Evolutionary conservation across 2,797 vertebrate genomes (phyloP), one percentile per base, ranked within the genome.

Genomic region (Onychomys arenicola): DNA sequence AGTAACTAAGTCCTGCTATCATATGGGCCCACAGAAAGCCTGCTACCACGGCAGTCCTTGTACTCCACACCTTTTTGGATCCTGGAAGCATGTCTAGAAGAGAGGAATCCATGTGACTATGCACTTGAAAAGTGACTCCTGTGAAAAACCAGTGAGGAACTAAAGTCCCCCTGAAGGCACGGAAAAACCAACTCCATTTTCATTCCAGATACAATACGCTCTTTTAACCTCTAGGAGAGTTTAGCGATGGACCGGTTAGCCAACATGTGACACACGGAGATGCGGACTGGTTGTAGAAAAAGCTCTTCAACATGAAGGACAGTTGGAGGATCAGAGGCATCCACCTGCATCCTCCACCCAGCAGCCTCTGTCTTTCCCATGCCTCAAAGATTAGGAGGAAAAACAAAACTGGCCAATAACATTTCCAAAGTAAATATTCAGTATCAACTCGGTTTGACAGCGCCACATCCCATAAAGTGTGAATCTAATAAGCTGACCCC

Each of bases 351-450:
- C 89, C 82, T 80, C 67, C 40, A 49, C 5, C 13, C 10, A 52
- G 32, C 27, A 43, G 61, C 43, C 55, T 86, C 81, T 85, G 34
- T 91, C 80, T 84, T 89, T 90, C 52, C 73, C 46, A 57, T 43
- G 49, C 43, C 95, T 92, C n/a, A 90, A 88, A 43, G 19, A 86
- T 61, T 46, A 37, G 17, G 67, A 89, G 59, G 78, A 90, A 96
- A 69, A 59, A 21, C n/a, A 83, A 93, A 95, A 87, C 61, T 63
- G 57, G 11, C 63, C 10, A 9, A 46, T 71, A 71, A n/a, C 11
- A 13, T 55, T 96, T 88, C 71, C 83, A 73, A 93, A 85, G 71
- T 73, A 93, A 93, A 75, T 90, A 73, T 49, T 95, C 25, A 49
- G 29, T 49, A 19, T 91, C 84, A 75, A 75, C 40, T 82, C 55